These are phyloP conservation scores for Pristionchus fissidentatus DNA, from an alignment of 2,888 invertebrate species.

Conservation along the genomic window DNA sequence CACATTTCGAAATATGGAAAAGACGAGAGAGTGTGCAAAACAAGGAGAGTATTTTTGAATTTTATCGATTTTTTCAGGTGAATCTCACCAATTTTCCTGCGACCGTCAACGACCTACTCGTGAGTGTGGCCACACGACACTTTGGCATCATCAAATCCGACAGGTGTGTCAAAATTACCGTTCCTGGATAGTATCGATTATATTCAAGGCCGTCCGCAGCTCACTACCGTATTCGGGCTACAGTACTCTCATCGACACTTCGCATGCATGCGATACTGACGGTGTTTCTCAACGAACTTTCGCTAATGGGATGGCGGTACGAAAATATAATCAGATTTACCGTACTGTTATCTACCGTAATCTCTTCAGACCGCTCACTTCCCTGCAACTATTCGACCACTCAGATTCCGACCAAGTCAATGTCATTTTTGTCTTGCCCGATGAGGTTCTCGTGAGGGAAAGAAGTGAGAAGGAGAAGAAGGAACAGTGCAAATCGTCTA, in stretches of 20 bases:
- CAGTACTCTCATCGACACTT: constrained; percentile 21
- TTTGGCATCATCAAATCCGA: constrained; percentile 28
- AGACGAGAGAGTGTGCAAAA: background rate
- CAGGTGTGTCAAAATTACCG: background rate
- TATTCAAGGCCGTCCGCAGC: background rate
- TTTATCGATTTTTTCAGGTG: background rate
- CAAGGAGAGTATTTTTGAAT: background rate
- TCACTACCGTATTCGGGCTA: constrained; percentile 40
- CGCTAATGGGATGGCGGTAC: constrained; percentile 39
- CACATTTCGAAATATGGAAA: background rate
- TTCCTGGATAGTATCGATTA: background rate
- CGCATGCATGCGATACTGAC: constrained; percentile 35
- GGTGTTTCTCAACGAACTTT: constrained; percentile 26
- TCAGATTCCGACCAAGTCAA: constrained; percentile 5
- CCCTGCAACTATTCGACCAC: constrained; percentile 26
- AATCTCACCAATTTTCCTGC: constrained; percentile 34
- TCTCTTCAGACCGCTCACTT: background rate
- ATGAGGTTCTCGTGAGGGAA: constrained; percentile 24
- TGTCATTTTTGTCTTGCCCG: constrained; percentile 19
- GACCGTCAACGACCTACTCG: constrained; percentile 15
- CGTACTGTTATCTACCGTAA: background rate
- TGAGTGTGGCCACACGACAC: constrained; percentile 19
- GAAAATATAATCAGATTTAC: too few relatives aligned
- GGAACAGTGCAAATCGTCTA: constrained; percentile 13
- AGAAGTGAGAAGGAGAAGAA: constrained; percentile 24